Conservation (phyloP, 2,797 vertebrate genomes). For the Etheostoma perlongum region DNA sequence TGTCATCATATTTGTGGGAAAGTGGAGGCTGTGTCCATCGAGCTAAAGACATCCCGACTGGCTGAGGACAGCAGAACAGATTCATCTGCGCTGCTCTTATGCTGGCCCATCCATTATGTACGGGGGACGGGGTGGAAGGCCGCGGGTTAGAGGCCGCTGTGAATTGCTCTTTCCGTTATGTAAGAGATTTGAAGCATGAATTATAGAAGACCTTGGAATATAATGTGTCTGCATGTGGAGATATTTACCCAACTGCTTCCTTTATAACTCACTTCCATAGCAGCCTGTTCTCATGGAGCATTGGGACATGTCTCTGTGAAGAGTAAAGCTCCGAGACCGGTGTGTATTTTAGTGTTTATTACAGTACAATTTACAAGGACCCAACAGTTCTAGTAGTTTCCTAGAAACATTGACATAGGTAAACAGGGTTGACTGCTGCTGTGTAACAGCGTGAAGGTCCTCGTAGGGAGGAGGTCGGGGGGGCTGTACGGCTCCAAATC, state of each 20-base stretch:
- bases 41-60: conserved; percentile 5
- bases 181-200: conserved; percentile 52
- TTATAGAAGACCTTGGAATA: conserved; percentile 35
- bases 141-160: conserved; percentile 36
- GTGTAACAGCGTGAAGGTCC: too few species aligned
- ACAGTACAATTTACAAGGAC: too few species aligned
- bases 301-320: too few species aligned
- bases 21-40: background rate
- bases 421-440: too few species aligned
- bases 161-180: conserved; percentile 56
- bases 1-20: background rate
- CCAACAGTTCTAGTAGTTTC: too few species aligned
- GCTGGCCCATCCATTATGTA: conserved; percentile 59
- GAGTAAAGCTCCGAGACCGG: too few species aligned
- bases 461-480: too few species aligned
- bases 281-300: too few species aligned
- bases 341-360: too few species aligned
- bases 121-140: conserved; percentile 40
- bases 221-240: conserved; percentile 7
- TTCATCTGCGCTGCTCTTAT: conserved; percentile 25
- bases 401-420: too few species aligned
- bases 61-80: conserved; percentile 3
- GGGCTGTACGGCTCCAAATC: too few species aligned
- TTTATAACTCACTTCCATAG: too few species aligned
- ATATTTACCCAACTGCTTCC: background rate